Conservation (phyloP, 64 coral and sea anemone genomes). For the Dendrophyllia cribrosa region DNA sequence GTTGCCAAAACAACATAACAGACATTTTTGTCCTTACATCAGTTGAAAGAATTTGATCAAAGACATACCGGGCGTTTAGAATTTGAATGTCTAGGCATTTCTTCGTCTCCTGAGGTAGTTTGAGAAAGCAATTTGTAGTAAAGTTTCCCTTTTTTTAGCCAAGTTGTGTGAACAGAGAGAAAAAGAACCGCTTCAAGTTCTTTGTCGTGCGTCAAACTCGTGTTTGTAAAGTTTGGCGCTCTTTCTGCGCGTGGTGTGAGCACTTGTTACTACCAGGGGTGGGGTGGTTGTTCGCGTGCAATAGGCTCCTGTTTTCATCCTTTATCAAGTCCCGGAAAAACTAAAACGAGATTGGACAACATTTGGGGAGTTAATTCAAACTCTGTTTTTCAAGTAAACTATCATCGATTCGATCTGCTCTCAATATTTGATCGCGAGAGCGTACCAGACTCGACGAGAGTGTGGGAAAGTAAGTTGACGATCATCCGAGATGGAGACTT, state of each 20-base stretch:
- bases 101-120: not conserved
- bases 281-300: no score
- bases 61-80: not conserved
- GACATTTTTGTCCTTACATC: not conserved
- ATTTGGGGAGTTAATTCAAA: no score
- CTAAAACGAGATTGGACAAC: no score
- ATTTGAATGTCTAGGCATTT: constrained; percentile 12
- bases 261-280: not conserved
- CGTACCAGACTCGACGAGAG: no score
- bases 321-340: no score
- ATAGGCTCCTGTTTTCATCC: no score
- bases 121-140: not conserved
- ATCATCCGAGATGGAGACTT: no score
- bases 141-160: not conserved
- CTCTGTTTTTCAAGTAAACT: no score
- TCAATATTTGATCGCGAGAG: no score
- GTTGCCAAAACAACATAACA: not conserved
- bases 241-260: not conserved
- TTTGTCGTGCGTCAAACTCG: constrained; percentile 25
- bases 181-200: not conserved
- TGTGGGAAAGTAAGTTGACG: no score
- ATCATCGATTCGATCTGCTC: no score
- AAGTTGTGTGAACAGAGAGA: not conserved
- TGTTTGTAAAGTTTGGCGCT: constrained; percentile 13
- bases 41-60: not conserved